Evolutionary conservation across 2,797 vertebrate species (phyloP).

Genomic region (Enteromius anoplus): DNA sequence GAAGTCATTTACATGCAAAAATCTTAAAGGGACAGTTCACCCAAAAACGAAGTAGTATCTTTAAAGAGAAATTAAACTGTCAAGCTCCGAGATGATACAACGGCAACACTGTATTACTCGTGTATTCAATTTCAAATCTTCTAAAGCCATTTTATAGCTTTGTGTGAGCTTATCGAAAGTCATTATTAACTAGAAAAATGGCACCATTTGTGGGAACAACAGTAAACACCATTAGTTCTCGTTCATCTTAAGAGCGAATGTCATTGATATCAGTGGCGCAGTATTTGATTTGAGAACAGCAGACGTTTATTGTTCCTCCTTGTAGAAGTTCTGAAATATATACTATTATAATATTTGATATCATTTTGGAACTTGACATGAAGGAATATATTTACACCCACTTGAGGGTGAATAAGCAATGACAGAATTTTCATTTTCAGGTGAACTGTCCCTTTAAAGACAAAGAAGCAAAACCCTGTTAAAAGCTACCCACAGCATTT

Average conservation of each 20-base stretch:
- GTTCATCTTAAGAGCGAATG: not conserved
- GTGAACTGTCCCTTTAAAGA: not conserved
- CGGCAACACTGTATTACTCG: not conserved
- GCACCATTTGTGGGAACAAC: not conserved
- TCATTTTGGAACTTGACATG: not conserved
- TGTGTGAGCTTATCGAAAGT: not conserved
- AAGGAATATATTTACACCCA: not conserved
- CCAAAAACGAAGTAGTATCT: not conserved
- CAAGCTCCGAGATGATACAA: not conserved
- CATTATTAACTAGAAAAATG: constrained; percentile 7
- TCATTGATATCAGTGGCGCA: not conserved
- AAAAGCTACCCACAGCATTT: not conserved
- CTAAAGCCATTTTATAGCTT: not conserved
- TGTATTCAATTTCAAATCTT: not conserved
- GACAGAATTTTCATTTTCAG: not conserved
- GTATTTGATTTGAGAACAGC: constrained; percentile 1
- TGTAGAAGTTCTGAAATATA: not conserved
- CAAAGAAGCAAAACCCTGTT: not conserved
- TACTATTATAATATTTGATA: not conserved
- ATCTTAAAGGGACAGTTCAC: not conserved
- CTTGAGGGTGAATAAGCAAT: not conserved
- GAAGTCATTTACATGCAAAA: not conserved
- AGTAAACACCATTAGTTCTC: not conserved
- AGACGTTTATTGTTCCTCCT: not conserved
- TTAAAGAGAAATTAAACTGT: not conserved